Conservation (phyloP, 2,888 invertebrate species). For the Nowickia ferox region DNA sequence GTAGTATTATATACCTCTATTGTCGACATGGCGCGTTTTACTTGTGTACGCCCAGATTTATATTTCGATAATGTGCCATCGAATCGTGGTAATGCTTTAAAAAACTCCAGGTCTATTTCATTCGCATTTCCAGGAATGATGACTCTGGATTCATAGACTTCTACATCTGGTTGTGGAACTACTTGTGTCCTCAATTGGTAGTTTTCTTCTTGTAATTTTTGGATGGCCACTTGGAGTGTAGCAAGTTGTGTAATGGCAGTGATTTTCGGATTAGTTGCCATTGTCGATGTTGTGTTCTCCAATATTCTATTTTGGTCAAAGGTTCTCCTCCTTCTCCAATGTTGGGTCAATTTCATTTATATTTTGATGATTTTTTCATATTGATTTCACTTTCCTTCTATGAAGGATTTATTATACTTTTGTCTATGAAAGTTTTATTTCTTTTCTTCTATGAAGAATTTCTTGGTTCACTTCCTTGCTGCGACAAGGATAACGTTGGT, state of each 20-base stretch:
- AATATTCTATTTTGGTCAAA: too few relatives aligned
- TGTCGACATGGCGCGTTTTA: neutral
- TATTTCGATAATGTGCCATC: conserved; percentile 9
- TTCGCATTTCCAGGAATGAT: neutral
- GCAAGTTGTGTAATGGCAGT: neutral
- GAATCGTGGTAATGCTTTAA: neutral
- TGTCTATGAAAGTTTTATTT: too few relatives aligned
- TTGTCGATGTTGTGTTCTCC: too few relatives aligned
- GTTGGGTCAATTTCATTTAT: too few relatives aligned
- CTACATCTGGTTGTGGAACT: conserved; percentile 1
- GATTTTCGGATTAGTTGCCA: neutral
- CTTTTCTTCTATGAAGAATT: too few relatives aligned
- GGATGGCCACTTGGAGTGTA: neutral
- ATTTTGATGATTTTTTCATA: too few relatives aligned
- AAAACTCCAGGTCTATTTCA: conserved; percentile 1
- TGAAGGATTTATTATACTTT: too few relatives aligned
- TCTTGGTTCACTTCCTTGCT: too few relatives aligned
- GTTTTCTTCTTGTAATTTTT: neutral
- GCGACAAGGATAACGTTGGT: neutral
- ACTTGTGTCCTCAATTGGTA: neutral
- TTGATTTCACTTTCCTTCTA: too few relatives aligned
- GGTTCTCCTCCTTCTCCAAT: too few relatives aligned
- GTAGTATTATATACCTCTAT: neutral
- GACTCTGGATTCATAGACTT: neutral
- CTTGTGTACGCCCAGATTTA: neutral